Evolutionary conservation across 2,888 invertebrate genomes (phyloP), one percentile per base, ranked within the genome.

Genomic region (Blastobasis adustella): DNA sequence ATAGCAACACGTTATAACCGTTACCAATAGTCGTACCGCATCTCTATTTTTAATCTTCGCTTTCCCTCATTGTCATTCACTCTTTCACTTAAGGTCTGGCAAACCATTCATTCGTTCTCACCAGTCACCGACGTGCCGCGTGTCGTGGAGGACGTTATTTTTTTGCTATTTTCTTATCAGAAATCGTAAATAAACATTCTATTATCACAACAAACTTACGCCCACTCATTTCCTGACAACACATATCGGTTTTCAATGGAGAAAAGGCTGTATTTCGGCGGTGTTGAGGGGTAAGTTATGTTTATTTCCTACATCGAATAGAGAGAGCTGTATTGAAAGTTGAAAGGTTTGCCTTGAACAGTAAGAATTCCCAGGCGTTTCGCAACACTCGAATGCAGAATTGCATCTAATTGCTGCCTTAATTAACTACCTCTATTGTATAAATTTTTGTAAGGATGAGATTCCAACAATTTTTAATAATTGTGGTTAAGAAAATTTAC

Each of bases 281-380:
- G 87, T 44, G 79, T 86, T 38, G 87, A 87, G 69, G 87, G 87
- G 87, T 87, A 57, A 75, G 84, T 73, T 49, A 49, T 50, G 47
- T 44, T 51, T 57, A 47, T 47, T 50, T 45, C 52, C 9, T 23
- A 23, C 46, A 55, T 61, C 54, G 54, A 49, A 57, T 66, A 57
- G 79, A 85, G 79, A 85, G 85, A 83, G 71, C 23, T 23, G 23
- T 23, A 23, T 23, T 23, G 23, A 23, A 47, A 47, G 7, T 47
- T 37, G 79, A 83, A 84, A 81, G 79, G 75, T 58, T 76, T 58
- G 69, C 84, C 83, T 86, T 86, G 84, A 71, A 38, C 4, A 6
- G 1, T 2, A 6, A 38, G 58, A 62, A 71, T 73, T 69, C 66
- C 67, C 73, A 76, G 61, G 53, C 52, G 65, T 82, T 76, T 74